These are phyloP conservation scores for Anolis carolinensis DNA, from an alignment of 2,113 vertebrate genomes.

Conservation along the genomic window DNA sequence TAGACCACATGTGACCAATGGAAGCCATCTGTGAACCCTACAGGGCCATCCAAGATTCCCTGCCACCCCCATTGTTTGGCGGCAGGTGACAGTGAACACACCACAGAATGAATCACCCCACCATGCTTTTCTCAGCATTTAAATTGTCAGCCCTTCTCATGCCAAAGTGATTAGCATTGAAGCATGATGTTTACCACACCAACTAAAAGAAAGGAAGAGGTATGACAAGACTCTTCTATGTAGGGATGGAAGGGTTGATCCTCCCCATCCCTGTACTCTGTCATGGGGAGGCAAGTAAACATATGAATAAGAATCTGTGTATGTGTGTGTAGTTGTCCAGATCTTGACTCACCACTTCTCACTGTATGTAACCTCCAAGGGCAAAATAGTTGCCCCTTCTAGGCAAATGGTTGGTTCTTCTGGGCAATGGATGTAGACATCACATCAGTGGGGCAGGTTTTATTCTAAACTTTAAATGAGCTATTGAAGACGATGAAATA, in stretches of 20 bases:
- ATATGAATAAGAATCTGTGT: not conserved
- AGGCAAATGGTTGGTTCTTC: too few relatives aligned
- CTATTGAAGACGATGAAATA: too few relatives aligned
- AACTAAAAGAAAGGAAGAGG: not conserved
- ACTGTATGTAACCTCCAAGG: not conserved
- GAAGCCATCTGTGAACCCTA: not conserved
- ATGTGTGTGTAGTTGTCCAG: not conserved
- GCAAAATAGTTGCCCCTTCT: too few relatives aligned
- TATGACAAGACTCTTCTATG: not conserved
- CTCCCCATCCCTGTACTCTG: not conserved
- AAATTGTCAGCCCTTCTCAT: not conserved
- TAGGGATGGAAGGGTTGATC: not conserved
- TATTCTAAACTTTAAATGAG: too few relatives aligned
- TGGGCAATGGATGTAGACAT: too few relatives aligned
- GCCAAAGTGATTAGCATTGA: not conserved
- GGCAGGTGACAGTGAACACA: not conserved
- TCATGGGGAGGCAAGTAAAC: not conserved
- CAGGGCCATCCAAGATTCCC: not conserved
- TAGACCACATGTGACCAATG: not conserved
- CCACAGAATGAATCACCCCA: not conserved
- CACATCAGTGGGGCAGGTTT: too few relatives aligned
- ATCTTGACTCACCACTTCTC: not conserved
- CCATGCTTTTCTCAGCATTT: not conserved
- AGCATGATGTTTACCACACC: not conserved
- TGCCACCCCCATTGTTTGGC: not conserved